Base-by-base conservation (phyloP, 2,888 invertebrate species). In the Maniola hyperantus region DNA sequence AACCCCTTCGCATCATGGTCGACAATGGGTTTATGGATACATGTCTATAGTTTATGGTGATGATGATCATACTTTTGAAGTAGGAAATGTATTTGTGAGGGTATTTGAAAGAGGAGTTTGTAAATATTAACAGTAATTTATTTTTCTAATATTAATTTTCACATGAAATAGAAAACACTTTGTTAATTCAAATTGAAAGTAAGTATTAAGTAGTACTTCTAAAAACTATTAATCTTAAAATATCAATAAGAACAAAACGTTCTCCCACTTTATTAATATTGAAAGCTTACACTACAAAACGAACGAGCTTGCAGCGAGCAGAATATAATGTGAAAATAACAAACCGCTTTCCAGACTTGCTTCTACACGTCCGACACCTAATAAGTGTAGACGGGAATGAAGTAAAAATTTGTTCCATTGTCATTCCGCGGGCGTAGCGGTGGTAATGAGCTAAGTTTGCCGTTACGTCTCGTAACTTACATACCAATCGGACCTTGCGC, bases 361-460 rank as follows among this genome's bases (percentile, higher is more conserved):
- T 76, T 80, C 79, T 83, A 80, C 83, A 81, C 84, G 82, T 83
- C 80, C 79, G 73, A 78, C 80, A 79, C 80, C 79, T 87, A 86
- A 87, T 87, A 88, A 79, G 77, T 77, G 75, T 78, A 79, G 81
- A 83, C 82, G 79, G 79, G 84, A 83, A 85, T 83, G 83, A 85
- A 88, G 87, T 88, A 88, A 91, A 89, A 90, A 90, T 88, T 85
- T 80, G 73, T 77, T 75, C 79, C 83, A 91, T 91, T 92, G 89
- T 90, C 86, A 92, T 91, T 91, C 91, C 74, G 71, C 64, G 67
- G 74, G 81, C 91, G 91, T 84, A 80, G 78, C 78, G 76, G 79
- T 84, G 84, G 91, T 91, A 91, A 91, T 92, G 91, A 92, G 91
- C 89, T 90, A 91, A 92, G 90, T 92, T 92, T 85, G 83, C 87